These are phyloP conservation scores for Cinara cedri DNA, from an alignment of 2,888 invertebrate species.

Conservation along the genomic window DNA sequence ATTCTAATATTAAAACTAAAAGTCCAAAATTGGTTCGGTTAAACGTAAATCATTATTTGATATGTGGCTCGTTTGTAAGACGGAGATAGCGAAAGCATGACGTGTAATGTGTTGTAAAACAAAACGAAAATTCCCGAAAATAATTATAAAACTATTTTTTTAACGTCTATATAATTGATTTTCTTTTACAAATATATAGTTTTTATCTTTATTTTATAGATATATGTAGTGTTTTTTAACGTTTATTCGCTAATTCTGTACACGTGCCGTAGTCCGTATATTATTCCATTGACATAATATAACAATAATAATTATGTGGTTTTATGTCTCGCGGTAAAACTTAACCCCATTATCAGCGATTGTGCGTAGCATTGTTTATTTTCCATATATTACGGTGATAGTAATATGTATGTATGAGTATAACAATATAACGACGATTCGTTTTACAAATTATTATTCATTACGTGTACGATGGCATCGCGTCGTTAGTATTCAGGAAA, in stretches of 20 bases:
- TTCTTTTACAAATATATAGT: background rate
- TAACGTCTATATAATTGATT: background rate
- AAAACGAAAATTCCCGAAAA: too few species aligned
- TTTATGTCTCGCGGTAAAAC: background rate
- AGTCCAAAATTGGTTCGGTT: too few species aligned
- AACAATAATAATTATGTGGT: background rate
- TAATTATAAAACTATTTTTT: too few species aligned
- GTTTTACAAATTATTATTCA: conserved; percentile 8
- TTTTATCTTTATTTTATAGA: background rate
- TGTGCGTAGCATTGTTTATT: conserved; percentile 10
- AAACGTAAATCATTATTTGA: too few species aligned
- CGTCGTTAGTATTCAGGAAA: conserved; percentile 22
- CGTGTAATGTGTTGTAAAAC: too few species aligned
- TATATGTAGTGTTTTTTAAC: background rate
- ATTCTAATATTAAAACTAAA: too few species aligned
- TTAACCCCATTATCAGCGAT: background rate
- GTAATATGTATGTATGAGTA: too few species aligned
- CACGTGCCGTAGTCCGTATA: background rate
- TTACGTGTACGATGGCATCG: background rate
- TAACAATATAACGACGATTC: background rate
- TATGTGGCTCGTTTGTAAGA: too few species aligned
- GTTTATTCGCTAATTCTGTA: background rate
- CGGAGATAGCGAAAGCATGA: too few species aligned
- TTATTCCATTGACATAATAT: background rate
- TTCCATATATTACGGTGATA: background rate